Conservation (phyloP, 2,888 invertebrate species). For the Diarsia rubi region DNA sequence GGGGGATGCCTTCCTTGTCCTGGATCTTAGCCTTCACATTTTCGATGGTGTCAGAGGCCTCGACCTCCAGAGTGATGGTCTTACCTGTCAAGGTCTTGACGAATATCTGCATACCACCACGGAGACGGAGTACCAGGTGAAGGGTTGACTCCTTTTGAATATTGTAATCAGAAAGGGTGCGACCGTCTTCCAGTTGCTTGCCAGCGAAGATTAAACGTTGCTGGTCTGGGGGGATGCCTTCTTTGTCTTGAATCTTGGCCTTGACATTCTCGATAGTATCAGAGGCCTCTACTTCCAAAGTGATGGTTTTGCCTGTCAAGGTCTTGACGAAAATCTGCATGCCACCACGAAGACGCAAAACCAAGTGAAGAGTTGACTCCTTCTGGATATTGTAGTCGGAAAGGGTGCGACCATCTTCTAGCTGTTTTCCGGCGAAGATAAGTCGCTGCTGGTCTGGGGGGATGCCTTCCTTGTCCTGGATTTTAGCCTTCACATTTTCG, state of each 20-base stretch:
- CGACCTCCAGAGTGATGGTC: conserved; percentile 23
- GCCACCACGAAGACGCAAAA: conserved; percentile 74
- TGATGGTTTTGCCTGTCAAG: conserved; percentile 24
- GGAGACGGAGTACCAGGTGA: conserved; percentile 72
- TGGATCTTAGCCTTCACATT: conserved; percentile 33
- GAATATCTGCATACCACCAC: conserved; percentile 58
- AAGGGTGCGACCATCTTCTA: conserved; percentile 29
- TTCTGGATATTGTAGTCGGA: conserved; percentile 23
- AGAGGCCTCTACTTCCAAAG: conserved; percentile 8
- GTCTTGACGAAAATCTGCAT: conserved; percentile 38
- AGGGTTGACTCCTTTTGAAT: conserved; percentile 82
- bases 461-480: conserved; percentile 34
- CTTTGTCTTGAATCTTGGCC: conserved; percentile 30
- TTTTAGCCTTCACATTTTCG: conserved; percentile 30
- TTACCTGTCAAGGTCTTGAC: too few species aligned
- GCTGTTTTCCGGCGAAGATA: conserved; percentile 17
- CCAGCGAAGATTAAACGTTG: conserved; percentile 33
- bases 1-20: conserved; percentile 33
- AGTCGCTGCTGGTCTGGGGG: conserved; percentile 36
- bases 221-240: conserved; percentile 36
- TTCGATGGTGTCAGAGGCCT: conserved; percentile 26
- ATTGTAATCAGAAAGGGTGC: conserved; percentile 44
- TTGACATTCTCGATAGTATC: conserved; percentile 25
- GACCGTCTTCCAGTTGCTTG: conserved; percentile 20
- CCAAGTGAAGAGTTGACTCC: background rate